Percentiles rank a stretch among this genome's conserved stretches.
Conservation (phyloP, 2,888 invertebrate genomes). For the Macroteleia sp. region DNA sequence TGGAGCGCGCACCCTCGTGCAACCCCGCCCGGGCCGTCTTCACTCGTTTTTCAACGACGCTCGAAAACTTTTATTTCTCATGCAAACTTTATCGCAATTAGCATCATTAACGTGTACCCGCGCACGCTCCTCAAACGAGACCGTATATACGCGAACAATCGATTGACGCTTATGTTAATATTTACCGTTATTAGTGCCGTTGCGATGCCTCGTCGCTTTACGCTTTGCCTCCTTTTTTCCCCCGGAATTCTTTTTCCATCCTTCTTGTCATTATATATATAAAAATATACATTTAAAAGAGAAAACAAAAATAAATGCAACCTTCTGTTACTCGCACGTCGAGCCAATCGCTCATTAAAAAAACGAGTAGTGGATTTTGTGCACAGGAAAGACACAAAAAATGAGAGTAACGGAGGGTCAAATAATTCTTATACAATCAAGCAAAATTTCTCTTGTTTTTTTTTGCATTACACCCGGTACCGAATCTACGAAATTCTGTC, state of each 20-base stretch:
- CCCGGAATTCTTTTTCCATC: background rate
- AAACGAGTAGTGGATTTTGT: too few relatives aligned
- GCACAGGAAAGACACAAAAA: too few relatives aligned
- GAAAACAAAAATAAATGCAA: too few relatives aligned
- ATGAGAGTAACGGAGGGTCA: too few relatives aligned
- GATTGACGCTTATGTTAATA: constrained; percentile 37
- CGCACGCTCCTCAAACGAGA: constrained; percentile 14
- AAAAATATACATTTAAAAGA: too few relatives aligned
- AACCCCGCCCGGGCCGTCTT: background rate
- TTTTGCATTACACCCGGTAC: too few relatives aligned
- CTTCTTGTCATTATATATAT: too few relatives aligned
- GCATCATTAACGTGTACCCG: constrained; percentile 41
- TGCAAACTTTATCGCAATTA: constrained; percentile 43
- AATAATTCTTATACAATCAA: too few relatives aligned
- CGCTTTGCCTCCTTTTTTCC: background rate
- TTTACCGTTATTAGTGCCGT: constrained; percentile 31
- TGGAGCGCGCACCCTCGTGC: constrained; percentile 42
- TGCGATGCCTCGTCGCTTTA: background rate
- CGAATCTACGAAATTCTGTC: too few relatives aligned
- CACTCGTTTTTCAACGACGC: background rate
- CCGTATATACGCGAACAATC: constrained; percentile 22
- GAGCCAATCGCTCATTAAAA: too few relatives aligned
- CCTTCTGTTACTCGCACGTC: too few relatives aligned
- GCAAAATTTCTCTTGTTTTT: too few relatives aligned
- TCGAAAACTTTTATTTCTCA: constrained; percentile 23